phyloP scores from a whole-genome alignment of 30 jellyfish, hydroid and myxozoan genomes.

The Cassiopea xamachana region DNA sequence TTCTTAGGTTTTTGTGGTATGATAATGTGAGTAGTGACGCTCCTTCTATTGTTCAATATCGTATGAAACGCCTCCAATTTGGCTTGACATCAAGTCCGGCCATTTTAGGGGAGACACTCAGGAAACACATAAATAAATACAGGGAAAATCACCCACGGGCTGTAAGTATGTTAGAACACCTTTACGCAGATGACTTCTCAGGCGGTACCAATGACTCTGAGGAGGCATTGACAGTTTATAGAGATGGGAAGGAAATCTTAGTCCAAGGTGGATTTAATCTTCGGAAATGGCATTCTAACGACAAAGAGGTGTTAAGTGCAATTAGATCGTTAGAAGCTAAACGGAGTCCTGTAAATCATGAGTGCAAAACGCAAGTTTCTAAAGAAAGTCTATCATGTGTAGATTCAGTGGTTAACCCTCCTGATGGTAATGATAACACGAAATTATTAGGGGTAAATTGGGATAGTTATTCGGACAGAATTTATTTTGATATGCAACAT shows the following conservation, averaged over 20 bases:
- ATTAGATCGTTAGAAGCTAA: no score
- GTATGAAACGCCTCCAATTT: constrained; percentile 1
- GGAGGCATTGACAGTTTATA: constrained; percentile 34
- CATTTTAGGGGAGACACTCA: constrained; percentile 30
- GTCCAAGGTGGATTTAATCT: constrained; percentile 62
- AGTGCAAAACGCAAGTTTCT: background rate
- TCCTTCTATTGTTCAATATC: constrained; percentile 14
- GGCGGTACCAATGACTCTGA: constrained; percentile 5
- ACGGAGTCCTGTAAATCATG: background rate
- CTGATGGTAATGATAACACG: background rate
- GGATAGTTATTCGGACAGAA: constrained; percentile 54
- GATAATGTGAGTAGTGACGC: background rate
- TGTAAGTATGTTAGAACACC: background rate
- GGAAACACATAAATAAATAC: background rate
- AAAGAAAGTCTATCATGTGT: background rate
- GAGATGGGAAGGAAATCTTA: constrained; percentile 15
- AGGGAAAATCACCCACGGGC: background rate
- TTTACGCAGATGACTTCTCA: constrained; percentile 33
- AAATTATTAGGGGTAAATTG: constrained; percentile 54
- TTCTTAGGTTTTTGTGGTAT: constrained; percentile 36
- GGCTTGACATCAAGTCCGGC: constrained; percentile 28
- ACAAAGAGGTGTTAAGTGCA: constrained; percentile 38
- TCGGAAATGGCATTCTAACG: constrained; percentile 1
- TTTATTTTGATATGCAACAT: constrained; percentile 35
- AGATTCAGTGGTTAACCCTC: background rate